phyloP scores from a whole-genome alignment of 2,797 vertebrate species.

The Chiloscyllium punctatum region DNA sequence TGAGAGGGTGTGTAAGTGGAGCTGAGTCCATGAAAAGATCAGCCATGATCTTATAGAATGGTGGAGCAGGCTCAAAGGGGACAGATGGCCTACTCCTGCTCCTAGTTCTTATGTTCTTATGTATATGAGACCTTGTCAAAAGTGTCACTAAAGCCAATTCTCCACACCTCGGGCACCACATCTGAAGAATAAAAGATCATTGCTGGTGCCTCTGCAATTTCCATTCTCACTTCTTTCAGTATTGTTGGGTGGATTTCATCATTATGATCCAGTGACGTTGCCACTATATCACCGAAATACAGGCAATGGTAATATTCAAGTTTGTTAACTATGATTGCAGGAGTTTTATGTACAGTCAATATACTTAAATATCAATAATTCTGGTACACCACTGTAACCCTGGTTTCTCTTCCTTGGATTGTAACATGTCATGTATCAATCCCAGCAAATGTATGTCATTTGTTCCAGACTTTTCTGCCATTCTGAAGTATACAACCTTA shows the following conservation, averaged over 20 bases:
- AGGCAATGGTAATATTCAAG: not conserved
- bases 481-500: not conserved
- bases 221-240: too few species aligned
- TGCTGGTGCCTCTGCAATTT: too few species aligned
- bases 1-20: too few species aligned
- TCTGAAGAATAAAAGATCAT: too few species aligned
- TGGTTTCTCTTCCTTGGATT: not conserved
- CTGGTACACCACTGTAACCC: not conserved
- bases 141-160: too few species aligned
- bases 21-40: too few species aligned
- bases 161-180: too few species aligned
- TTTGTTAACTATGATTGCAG: not conserved
- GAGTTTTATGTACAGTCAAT: not conserved
- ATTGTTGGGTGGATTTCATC: not conserved
- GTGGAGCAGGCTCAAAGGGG: too few species aligned
- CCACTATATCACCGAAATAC: not conserved
- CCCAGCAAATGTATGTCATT: not conserved
- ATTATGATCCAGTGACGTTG: not conserved
- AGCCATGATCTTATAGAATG: too few species aligned
- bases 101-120: too few species aligned
- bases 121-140: too few species aligned
- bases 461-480: not conserved
- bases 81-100: too few species aligned
- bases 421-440: not conserved
- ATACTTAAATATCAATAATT: not conserved